Conservation (phyloP, 2,888 invertebrate species). For the Unio delphinus region DNA sequence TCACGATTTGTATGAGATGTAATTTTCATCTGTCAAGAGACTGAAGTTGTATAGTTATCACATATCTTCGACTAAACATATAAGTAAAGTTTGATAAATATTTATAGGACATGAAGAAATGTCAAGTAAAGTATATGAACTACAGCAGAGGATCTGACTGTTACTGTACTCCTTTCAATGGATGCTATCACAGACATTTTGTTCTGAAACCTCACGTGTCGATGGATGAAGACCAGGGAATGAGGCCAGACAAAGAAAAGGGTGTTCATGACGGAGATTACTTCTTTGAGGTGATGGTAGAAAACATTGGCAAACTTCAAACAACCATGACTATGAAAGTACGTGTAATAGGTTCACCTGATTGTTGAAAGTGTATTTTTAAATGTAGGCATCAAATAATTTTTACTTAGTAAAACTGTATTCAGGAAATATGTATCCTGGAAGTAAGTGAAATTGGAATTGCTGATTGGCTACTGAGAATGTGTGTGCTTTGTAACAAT, state of each 20-base stretch:
- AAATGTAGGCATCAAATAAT: neutral
- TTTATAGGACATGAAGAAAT: conserved; percentile 23
- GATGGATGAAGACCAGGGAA: conserved; percentile 16
- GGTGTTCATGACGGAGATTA: conserved; percentile 51
- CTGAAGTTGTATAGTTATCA: too few species aligned
- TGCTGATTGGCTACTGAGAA: too few species aligned
- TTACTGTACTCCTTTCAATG: conserved; percentile 44
- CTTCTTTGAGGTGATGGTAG: conserved; percentile 40
- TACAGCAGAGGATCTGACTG: conserved; percentile 38
- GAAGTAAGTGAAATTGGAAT: too few species aligned
- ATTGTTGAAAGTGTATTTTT: neutral
- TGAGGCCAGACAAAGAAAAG: conserved; percentile 19
- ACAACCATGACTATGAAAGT: conserved; percentile 29
- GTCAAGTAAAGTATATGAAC: conserved; percentile 22
- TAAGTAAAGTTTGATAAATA: neutral
- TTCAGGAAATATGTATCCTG: too few species aligned
- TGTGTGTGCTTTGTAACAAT: too few species aligned
- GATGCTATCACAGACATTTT: conserved; percentile 45
- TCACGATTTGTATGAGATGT: too few species aligned
- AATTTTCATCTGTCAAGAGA: too few species aligned
- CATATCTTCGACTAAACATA: too few species aligned
- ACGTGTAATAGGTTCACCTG: neutral
- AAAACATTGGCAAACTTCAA: conserved; percentile 41
- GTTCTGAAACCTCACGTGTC: conserved; percentile 28
- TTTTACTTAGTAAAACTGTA: too few species aligned